Evolutionary conservation across 2,113 vertebrate genomes (phyloP), one percentile per base, ranked within the genome.

Genomic region (Anguilla japonica): DNA sequence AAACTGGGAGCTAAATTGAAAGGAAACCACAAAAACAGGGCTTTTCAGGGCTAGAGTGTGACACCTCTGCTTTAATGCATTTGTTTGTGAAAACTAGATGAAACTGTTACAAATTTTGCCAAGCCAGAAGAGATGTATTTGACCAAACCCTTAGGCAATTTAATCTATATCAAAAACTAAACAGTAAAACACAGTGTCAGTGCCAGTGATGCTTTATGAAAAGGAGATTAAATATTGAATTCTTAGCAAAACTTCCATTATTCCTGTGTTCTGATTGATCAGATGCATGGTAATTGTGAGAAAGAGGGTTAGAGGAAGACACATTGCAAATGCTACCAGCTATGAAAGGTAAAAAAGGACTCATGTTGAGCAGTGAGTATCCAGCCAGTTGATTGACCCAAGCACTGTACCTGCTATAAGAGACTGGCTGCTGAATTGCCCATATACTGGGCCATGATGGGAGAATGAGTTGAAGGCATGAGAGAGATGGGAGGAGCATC

Each of bases 401-500:
- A 53, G 26, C 22, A 86, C 53, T 22, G n/a, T 97, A 98, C 97
- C 97, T 97, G 97, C 93, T 86, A 97, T 95, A 90, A 97, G 93
- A 88, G 96, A 93, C 93, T 97, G 96, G 93, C 96, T 94, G 94
- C 95, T 93, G 96, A 97, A 96, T 94, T 97, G 96, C 84, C 97
- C 95, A 14, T 97, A 97, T 91, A 96, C 94, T 84, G 96, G 95
- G 93, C 96, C 94, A 94, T 97, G 94, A 93, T 97, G 96, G 93
- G 97, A 95, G 91, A 97, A 97, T 95, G 97, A 96, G 94, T 94
- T 97, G 96, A 96, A 97, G 90, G 96, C 84, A 83, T 93, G 96
- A 90, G 95, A 94, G 92, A 93, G 95, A 93, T 95, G 94, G 91
- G 90, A 90, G 93, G 95, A 89, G 86, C 89, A 87, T 93, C 88